Conservation (phyloP, 2,797 vertebrate species). For the Pangasius mekongensis region DNA sequence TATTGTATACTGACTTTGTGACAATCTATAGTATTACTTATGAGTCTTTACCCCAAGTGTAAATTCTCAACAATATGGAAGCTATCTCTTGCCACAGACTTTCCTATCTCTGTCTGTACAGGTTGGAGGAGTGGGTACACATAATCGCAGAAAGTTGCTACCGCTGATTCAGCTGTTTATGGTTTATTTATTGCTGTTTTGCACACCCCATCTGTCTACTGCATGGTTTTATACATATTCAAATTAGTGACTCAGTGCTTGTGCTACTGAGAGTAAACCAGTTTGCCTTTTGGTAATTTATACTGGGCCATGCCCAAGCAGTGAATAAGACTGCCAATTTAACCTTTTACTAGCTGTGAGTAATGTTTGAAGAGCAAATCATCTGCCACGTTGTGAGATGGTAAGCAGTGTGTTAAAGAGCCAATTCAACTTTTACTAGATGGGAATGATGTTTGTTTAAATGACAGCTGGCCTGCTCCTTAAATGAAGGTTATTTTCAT, state of each 20-base stretch:
- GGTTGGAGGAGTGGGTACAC: conserved; percentile 47
- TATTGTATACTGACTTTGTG: not conserved
- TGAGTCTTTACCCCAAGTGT: not conserved
- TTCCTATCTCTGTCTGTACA: conserved; percentile 12
- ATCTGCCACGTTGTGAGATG: conserved; percentile 10
- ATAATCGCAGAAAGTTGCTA: conserved; percentile 60
- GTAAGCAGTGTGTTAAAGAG: conserved; percentile 20
- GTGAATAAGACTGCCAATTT: conserved; percentile 21
- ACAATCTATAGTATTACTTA: not conserved
- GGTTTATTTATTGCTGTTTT: conserved; percentile 65
- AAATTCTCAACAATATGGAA: conserved; percentile 11
- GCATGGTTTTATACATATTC: conserved; percentile 61
- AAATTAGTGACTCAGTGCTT: conserved; percentile 52
- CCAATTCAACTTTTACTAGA: conserved; percentile 15
- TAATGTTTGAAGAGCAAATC: conserved; percentile 25
- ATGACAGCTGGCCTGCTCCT: not conserved
- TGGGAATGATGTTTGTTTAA: not conserved
- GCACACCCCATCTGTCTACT: conserved; percentile 61
- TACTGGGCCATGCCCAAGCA: conserved; percentile 2
- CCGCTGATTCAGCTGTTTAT: conserved; percentile 66
- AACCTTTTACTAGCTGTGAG: conserved; percentile 22
- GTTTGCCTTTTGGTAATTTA: conserved; percentile 52
- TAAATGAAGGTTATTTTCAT: conserved; percentile 12
- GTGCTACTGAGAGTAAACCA: conserved; percentile 48
- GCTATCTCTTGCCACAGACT: not conserved